Evolutionary conservation across 1,140 invertebrate species (phyloP).

Genomic region (Pteromalus puparum): DNA sequence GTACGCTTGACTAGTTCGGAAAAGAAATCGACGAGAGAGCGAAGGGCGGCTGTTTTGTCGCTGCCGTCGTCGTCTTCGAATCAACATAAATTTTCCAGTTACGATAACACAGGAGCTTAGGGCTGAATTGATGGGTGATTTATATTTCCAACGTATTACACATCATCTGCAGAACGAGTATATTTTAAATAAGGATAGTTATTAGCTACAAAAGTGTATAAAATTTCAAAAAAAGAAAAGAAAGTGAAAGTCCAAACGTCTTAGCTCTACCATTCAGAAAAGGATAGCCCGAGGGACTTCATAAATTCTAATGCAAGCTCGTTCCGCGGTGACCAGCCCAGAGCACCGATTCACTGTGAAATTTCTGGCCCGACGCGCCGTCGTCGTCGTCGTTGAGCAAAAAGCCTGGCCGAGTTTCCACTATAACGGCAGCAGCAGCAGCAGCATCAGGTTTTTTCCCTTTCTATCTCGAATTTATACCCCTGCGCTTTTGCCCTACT

Average conservation of each 20-base stretch:
- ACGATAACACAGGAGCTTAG: background rate
- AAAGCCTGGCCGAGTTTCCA: slow-evolving; percentile 2
- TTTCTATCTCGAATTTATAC: background rate
- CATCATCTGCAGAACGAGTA: no score
- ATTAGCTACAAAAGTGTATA: no score
- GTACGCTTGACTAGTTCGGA: background rate
- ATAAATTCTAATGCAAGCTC: background rate
- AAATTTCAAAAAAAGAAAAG: background rate
- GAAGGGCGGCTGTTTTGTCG: background rate
- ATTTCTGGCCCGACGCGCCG: background rate
- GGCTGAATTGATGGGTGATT: background rate
- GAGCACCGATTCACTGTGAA: background rate
- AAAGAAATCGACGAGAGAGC: background rate
- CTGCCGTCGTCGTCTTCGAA: background rate
- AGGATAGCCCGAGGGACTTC: background rate
- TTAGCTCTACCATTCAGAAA: background rate
- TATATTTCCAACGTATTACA: background rate
- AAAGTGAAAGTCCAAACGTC: no score
- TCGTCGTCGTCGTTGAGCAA: background rate
- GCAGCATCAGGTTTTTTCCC: background rate
- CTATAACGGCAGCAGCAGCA: no score
- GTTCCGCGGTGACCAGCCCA: background rate
- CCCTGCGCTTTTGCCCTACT: background rate
- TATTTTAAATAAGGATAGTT: no score
- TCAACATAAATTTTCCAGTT: background rate